These are phyloP conservation scores for Sinella curviseta DNA, from an alignment of 1,140 invertebrate genomes.

Conservation along the genomic window DNA sequence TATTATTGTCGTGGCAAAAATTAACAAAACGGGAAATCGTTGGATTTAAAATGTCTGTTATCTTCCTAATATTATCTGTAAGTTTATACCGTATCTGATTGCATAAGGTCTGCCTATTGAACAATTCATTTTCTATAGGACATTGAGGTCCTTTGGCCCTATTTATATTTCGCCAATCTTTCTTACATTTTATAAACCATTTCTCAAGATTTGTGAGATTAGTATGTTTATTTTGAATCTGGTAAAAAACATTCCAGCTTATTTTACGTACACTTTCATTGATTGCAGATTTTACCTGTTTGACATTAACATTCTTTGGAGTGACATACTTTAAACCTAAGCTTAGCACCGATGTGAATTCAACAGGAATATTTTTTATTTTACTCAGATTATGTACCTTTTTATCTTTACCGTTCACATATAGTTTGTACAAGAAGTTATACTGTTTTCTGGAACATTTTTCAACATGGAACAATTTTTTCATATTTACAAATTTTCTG, in stretches of 20 bases:
- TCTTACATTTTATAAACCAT: background rate
- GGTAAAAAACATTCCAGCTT: background rate
- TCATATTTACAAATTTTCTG: slow-evolving; percentile 2
- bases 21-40: background rate
- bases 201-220: background rate
- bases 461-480: background rate
- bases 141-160: background rate
- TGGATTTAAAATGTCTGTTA: background rate
- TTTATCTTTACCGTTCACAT: background rate
- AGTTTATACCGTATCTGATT: background rate
- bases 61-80: background rate
- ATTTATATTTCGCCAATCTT: background rate
- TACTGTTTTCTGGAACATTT: background rate
- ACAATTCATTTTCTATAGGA: background rate
- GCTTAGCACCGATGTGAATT: background rate
- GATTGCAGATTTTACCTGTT: background rate
- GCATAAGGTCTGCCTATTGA: background rate
- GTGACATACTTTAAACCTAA: background rate
- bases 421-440: background rate
- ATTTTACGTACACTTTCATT: background rate
- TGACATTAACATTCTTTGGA: background rate
- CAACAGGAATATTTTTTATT: background rate
- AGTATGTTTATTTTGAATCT: background rate
- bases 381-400: background rate
- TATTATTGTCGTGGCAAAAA: background rate